phyloP scores from a whole-genome alignment of 2,797 vertebrate species.

The Pyrocephalus nanus region DNA sequence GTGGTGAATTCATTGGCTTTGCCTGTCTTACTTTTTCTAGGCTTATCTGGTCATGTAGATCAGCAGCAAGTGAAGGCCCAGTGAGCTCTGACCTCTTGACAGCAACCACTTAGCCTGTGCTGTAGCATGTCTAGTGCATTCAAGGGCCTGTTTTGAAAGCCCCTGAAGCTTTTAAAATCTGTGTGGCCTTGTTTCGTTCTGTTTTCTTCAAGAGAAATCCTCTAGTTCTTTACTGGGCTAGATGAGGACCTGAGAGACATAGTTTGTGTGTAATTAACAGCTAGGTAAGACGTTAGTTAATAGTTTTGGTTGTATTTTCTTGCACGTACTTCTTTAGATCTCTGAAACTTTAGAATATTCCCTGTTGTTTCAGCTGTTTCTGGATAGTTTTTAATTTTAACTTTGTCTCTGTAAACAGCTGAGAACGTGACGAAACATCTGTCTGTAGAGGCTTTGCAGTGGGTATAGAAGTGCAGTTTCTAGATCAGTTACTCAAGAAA shows the following conservation, averaged over 20 bases:
- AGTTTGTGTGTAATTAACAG: not conserved
- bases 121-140: not conserved
- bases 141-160: not conserved
- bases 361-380: not conserved
- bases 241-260: not conserved
- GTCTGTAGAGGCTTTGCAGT: not conserved
- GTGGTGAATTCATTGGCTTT: not conserved
- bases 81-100: not conserved
- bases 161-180: not conserved
- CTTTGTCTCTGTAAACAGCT: not conserved
- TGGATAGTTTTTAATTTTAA: not conserved
- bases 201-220: not conserved
- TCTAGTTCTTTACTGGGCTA: not conserved
- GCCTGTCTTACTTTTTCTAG: not conserved
- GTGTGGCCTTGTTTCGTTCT: accelerated
- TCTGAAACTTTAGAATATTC: not conserved
- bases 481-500: not conserved
- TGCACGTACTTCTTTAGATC: not conserved
- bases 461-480: not conserved
- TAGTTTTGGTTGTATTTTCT: not conserved
- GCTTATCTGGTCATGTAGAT: not conserved
- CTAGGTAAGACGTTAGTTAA: not conserved
- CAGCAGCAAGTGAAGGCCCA: not conserved
- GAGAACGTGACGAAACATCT: not conserved
- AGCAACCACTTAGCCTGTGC: not conserved